phyloP scores from a whole-genome alignment of 2,888 invertebrate species.

The Plutella xylostella region DNA sequence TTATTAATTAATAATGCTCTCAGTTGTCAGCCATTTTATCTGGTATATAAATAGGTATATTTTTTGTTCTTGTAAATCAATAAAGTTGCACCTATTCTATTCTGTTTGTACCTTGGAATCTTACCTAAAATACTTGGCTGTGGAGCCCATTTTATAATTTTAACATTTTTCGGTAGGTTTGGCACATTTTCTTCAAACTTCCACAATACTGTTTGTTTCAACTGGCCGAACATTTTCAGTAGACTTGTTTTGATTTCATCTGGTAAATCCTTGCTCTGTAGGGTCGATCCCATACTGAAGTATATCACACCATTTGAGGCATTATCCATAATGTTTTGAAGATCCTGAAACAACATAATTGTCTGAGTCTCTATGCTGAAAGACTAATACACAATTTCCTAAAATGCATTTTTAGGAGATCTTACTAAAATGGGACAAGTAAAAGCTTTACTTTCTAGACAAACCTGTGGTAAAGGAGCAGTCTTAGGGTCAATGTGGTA shows the following conservation, averaged over 20 bases:
- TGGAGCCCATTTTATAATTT: constrained; percentile 33
- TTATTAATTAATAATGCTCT: too few species aligned
- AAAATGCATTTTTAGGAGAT: background rate
- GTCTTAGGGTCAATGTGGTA: constrained; percentile 8
- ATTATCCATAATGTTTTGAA: constrained; percentile 37
- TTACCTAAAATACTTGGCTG: constrained; percentile 37
- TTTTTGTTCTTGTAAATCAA: background rate
- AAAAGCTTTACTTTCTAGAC: background rate
- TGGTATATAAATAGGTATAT: too few species aligned
- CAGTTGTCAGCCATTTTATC: too few species aligned
- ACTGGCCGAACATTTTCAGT: constrained; percentile 26
- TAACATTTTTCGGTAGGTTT: constrained; percentile 30
- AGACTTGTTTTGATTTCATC: constrained; percentile 24
- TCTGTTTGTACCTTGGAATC: background rate
- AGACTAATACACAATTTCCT: background rate
- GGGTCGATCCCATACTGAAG: constrained; percentile 44
- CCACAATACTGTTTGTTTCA: constrained; percentile 43
- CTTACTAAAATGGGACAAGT: background rate
- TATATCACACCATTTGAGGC: constrained; percentile 36
- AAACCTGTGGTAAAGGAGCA: constrained; percentile 9
- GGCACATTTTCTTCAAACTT: constrained; percentile 32
- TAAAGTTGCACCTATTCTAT: background rate
- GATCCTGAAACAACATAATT: constrained; percentile 25
- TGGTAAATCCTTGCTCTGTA: constrained; percentile 31
- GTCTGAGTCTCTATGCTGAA: background rate